Base-by-base conservation (phyloP, 64 coral and sea anemone genomes). In the Dendrophyllia cribrosa region DNA sequence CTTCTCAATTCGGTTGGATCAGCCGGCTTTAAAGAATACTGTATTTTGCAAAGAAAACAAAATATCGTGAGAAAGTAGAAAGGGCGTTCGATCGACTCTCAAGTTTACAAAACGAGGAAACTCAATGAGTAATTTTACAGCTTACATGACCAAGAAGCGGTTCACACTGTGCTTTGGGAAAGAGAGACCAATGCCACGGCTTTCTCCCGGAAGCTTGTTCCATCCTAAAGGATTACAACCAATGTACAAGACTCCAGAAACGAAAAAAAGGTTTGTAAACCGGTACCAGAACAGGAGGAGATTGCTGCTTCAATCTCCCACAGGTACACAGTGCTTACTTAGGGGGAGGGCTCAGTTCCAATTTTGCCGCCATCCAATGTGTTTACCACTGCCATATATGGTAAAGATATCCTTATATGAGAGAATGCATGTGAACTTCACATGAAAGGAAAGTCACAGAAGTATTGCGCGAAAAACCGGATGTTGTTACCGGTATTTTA, bases 11-110 rank as follows among this genome's bases (percentile, higher is more conserved):
- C 76, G 10, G 9, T 88, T 44, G 95, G 88, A 77, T 97, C 95
- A 6, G 95, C 95, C 71, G 92, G 95, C 34, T 91, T 97, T n/a
- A 97, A 89, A 68, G 92, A 34, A 34, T 34, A 34, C 34, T 34
- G 34, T 34, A 34, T 34, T 87, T 92, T 97, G 66, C 14, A 69
- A 22, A 48, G 19, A 83, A 87, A 59, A n/a, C 80, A 84, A 17
- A 56, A 77, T 24, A 19, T 19, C 7, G 55, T 34, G 34, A 34
- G 34, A 34, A 34, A 34, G 34, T 34, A 34, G 34, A 34, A 34
- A 34, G 34, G 34, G 34, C 53, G 12, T 56, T 56, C 53, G 52
- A 55, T 10, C 52, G 53, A 34, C 53, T 56, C 7, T 12, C 7
- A 12, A 7, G 53, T 7, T 56, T 56, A 56, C 53, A 56, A 56